These are phyloP conservation scores for Allophyes oxyacanthae DNA, from an alignment of 2,888 invertebrate species.

Conservation along the genomic window DNA sequence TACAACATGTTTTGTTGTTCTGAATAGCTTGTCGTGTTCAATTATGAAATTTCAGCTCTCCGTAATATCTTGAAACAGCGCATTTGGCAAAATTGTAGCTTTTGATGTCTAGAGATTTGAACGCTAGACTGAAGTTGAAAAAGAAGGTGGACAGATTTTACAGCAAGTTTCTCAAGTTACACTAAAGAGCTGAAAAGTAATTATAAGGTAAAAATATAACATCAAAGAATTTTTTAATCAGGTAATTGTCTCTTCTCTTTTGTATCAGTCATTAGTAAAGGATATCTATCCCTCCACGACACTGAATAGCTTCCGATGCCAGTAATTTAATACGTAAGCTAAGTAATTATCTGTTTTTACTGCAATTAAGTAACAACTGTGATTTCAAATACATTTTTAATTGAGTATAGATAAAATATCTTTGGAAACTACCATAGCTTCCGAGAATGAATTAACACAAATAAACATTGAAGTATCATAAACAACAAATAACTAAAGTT, in stretches of 20 bases:
- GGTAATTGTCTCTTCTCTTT: neutral
- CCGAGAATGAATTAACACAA: too few relatives aligned
- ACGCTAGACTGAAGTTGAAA: neutral
- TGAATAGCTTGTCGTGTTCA: slow-evolving; percentile 3
- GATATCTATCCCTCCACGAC: neutral
- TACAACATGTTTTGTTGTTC: slow-evolving; percentile 3
- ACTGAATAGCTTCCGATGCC: slow-evolving; percentile 6
- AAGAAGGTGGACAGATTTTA: neutral
- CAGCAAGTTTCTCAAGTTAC: too few relatives aligned
- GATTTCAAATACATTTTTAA: neutral
- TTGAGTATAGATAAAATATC: too few relatives aligned
- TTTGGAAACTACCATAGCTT: too few relatives aligned
- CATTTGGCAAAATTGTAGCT: slow-evolving; percentile 2
- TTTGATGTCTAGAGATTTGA: slow-evolving; percentile 4
- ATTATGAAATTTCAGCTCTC: slow-evolving; percentile 9
- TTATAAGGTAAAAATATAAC: too few relatives aligned
- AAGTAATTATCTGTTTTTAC: slow-evolving; percentile 5
- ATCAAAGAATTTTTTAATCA: too few relatives aligned
- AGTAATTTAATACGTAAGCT: too few relatives aligned
- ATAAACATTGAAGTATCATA: too few relatives aligned
- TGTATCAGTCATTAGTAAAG: neutral
- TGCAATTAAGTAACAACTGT: neutral
- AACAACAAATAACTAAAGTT: too few relatives aligned
- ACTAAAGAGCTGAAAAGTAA: too few relatives aligned
- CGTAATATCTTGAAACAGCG: neutral